phyloP scores from a whole-genome alignment of 2,888 invertebrate species.

The Tineola bisselliella region DNA sequence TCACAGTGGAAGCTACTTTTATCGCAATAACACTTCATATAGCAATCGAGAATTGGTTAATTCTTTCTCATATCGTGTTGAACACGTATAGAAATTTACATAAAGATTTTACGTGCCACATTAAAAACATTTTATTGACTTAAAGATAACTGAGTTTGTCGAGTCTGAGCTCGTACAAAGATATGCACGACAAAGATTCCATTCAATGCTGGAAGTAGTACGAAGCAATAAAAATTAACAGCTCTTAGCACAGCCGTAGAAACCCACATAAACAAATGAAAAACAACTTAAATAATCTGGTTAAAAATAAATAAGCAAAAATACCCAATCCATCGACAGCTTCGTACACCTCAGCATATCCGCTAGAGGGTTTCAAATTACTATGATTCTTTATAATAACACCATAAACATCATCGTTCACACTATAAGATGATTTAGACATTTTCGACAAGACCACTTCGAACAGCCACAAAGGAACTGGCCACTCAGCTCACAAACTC shows the following conservation, averaged over 20 bases:
- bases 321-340: conserved; percentile 52
- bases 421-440: conserved; percentile 49
- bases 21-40: no score
- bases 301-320: neutral
- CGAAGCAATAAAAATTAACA: neutral
- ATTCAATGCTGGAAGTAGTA: neutral
- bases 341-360: conserved; percentile 50
- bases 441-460: conserved; percentile 22
- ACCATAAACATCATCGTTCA: conserved; percentile 59
- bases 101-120: no score
- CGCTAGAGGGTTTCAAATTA: conserved; percentile 30
- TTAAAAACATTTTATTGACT: neutral
- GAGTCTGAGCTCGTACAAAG: neutral
- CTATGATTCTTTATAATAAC: conserved; percentile 47
- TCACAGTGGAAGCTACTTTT: no score
- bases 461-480: conserved; percentile 31
- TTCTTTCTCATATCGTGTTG: no score
- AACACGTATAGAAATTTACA: no score
- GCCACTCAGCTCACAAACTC: conserved; percentile 27
- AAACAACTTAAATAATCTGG: neutral
- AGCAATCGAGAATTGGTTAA: no score
- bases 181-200: neutral
- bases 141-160: neutral
- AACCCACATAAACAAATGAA: neutral
- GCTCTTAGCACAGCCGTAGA: neutral